Evolutionary conservation across 2,888 invertebrate genomes (phyloP).

Genomic region (Dynastes maya): DNA sequence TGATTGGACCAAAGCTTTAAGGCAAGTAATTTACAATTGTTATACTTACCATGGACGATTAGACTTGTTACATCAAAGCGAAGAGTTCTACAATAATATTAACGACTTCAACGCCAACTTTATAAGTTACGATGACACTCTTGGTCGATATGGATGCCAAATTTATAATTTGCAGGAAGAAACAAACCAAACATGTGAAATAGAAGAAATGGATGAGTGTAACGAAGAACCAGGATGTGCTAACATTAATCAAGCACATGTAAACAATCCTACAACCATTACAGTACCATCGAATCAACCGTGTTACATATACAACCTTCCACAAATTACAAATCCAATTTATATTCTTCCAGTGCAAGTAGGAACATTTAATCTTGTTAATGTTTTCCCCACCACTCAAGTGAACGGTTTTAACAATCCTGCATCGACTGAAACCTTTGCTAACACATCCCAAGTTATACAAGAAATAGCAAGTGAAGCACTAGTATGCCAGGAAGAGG

Average conservation of each 20-base stretch:
- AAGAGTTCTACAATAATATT: background rate
- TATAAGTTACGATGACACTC: slow-evolving; percentile 5
- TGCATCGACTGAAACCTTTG: background rate
- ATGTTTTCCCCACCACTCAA: slow-evolving; percentile 8
- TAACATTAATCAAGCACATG: background rate
- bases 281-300: background rate
- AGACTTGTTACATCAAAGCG: slow-evolving; percentile 74
- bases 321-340: background rate
- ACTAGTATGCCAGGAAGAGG: background rate
- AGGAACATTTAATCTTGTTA: background rate
- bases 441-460: background rate
- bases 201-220: background rate
- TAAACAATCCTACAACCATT: background rate
- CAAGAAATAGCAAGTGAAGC: background rate
- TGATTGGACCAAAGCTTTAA: slow-evolving; percentile 94
- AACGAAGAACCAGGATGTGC: background rate
- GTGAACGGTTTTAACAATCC: background rate
- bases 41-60: slow-evolving; percentile 95
- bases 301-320: background rate
- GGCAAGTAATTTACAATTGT: slow-evolving; percentile 94
- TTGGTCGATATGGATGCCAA: background rate
- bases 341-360: background rate
- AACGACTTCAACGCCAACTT: background rate
- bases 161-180: background rate
- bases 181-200: background rate